Conservation (phyloP, 2,888 invertebrate species). For the Stomorhina lunata region DNA sequence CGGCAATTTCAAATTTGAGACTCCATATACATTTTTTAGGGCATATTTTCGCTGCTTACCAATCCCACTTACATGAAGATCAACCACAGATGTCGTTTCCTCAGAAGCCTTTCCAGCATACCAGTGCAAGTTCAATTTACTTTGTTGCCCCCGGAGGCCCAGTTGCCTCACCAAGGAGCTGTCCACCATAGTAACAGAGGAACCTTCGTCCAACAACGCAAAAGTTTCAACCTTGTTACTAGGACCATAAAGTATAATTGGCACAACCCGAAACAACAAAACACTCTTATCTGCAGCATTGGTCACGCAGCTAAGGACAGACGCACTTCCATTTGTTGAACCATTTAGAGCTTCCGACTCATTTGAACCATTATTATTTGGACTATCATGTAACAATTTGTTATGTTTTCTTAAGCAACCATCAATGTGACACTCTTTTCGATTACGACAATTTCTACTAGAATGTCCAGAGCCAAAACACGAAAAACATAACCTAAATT, state of each 20-base stretch:
- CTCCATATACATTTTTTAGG: no score
- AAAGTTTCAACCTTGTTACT: background rate
- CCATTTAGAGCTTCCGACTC: background rate
- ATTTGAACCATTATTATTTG: background rate
- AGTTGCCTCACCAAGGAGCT: conserved; percentile 28
- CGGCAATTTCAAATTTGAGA: background rate
- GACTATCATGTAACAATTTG: conserved; percentile 1
- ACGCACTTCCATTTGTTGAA: background rate
- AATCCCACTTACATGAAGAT: background rate
- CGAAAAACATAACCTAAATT: conserved; percentile 30
- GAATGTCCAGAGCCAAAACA: conserved; percentile 12
- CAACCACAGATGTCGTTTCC: background rate
- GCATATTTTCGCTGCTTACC: background rate
- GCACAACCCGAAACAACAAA: background rate
- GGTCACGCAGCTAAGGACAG: background rate
- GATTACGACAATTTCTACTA: conserved; percentile 3
- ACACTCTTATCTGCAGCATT: background rate
- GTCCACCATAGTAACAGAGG: conserved; percentile 35
- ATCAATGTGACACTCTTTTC: background rate
- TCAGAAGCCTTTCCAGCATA: conserved; percentile 1
- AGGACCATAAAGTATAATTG: conserved; percentile 8
- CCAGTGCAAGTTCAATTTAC: conserved; percentile 18
- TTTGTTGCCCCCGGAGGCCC: background rate
- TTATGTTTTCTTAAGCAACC: conserved; percentile 11
- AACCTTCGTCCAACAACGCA: conserved; percentile 22